Evolutionary conservation across 2,113 vertebrate species (phyloP).

Genomic region (Zosterops lateralis): DNA sequence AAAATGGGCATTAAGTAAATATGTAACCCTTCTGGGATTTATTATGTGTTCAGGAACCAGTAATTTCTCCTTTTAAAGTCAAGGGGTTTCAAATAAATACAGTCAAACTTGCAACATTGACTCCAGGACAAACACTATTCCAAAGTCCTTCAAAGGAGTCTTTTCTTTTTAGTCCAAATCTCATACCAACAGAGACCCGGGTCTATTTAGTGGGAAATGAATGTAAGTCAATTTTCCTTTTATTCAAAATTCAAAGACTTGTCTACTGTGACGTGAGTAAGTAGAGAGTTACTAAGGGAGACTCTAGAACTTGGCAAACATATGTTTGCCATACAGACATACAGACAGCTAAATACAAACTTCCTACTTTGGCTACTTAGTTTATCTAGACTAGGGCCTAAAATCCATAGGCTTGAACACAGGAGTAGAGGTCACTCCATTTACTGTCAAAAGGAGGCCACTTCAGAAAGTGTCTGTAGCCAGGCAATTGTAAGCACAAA

Average conservation of each 20-base stretch:
- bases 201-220: neutral
- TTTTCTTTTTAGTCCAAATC: neutral
- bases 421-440: neutral
- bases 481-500: neutral
- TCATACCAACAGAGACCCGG: neutral
- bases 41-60: neutral
- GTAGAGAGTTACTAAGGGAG: neutral
- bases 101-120: neutral
- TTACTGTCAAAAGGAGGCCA: neutral
- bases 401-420: neutral
- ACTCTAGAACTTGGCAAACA: neutral
- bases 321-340: neutral
- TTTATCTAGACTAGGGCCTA: neutral
- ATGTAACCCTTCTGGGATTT: neutral
- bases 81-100: neutral
- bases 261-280: neutral
- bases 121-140: neutral
- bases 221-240: neutral
- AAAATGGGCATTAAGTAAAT: neutral
- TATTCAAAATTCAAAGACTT: neutral
- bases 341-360: neutral
- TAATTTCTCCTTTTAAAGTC: conserved; percentile 6
- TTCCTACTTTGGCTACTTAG: neutral
- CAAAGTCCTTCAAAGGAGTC: neutral
- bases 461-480: neutral